phyloP scores from a whole-genome alignment of 2,797 vertebrate genomes.

The Enteromius thamalakanensis region DNA sequence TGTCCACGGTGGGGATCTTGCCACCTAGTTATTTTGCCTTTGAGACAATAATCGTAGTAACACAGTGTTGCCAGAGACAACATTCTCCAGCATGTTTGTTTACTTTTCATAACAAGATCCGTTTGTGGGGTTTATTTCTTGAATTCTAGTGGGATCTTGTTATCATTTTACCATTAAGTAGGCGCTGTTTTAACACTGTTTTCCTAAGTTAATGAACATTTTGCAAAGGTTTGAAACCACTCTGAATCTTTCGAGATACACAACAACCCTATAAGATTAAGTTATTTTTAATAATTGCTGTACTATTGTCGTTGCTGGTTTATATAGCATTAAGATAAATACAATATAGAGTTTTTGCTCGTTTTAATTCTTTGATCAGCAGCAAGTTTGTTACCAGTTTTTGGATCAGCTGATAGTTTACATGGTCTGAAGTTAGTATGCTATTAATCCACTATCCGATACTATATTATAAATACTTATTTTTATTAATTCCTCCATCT shows the following conservation, averaged over 20 bases:
- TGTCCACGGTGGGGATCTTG: slow-evolving; percentile 42
- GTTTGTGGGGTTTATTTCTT: not conserved
- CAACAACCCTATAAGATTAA: too few species aligned
- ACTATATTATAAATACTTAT: not conserved
- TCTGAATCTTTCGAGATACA: not conserved
- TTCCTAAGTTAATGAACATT: slow-evolving; percentile 34
- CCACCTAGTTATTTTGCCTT: slow-evolving; percentile 47
- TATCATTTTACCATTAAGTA: not conserved
- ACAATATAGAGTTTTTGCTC: not conserved
- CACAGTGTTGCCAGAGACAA: slow-evolving; percentile 45
- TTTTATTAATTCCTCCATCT: not conserved
- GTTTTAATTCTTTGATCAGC: not conserved
- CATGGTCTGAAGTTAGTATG: slow-evolving; percentile 9
- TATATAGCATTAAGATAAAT: not conserved
- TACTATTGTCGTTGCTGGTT: not conserved
- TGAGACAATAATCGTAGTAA: slow-evolving; percentile 55
- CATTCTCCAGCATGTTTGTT: slow-evolving; percentile 25
- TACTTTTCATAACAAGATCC: slow-evolving; percentile 26
- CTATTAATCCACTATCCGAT: not conserved
- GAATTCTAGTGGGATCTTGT: not conserved
- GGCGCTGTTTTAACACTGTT: not conserved
- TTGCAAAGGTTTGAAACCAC: not conserved
- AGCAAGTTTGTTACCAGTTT: slow-evolving; percentile 37
- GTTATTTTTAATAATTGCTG: not conserved
- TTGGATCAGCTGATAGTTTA: slow-evolving; percentile 23